A percentile compares a stretch with the other conserved stretches of the same genome.
Evolutionary conservation across 2,113 vertebrate genomes (phyloP).

Genomic region (Dasypus novemcinctus): DNA sequence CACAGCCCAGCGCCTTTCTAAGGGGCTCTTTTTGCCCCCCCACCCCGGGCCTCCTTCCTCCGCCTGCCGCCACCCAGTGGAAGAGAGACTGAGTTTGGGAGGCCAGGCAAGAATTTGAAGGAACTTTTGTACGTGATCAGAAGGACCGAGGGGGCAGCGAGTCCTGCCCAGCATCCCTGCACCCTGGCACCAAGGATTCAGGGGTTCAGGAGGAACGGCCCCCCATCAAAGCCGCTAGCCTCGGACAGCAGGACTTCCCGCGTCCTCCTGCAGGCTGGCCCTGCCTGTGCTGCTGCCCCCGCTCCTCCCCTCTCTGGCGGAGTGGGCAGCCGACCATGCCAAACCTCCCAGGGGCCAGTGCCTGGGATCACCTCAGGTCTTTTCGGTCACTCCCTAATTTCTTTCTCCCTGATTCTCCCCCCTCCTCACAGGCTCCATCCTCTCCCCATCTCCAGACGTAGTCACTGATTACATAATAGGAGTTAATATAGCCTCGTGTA

Average conservation of each 20-base stretch:
- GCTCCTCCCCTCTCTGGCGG: neutral
- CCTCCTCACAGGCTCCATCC: fast-evolving
- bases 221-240: neutral
- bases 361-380: neutral
- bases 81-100: neutral
- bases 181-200: neutral
- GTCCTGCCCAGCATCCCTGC: neutral
- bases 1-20: neutral
- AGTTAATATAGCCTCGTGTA: neutral
- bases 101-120: neutral
- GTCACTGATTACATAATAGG: too few species aligned
- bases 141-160: neutral
- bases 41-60: neutral
- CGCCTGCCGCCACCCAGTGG: neutral
- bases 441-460: neutral
- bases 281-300: too few species aligned
- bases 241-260: fast-evolving
- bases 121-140: neutral
- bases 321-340: neutral
- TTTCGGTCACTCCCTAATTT: neutral
- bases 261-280: fast-evolving
- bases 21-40: neutral
- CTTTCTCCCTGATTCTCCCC: neutral
- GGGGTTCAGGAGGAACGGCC: neutral
- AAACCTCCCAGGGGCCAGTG: neutral